Evolutionary conservation across 2,113 vertebrate species (phyloP).

Genomic region (Sylvilagus bachmani): DNA sequence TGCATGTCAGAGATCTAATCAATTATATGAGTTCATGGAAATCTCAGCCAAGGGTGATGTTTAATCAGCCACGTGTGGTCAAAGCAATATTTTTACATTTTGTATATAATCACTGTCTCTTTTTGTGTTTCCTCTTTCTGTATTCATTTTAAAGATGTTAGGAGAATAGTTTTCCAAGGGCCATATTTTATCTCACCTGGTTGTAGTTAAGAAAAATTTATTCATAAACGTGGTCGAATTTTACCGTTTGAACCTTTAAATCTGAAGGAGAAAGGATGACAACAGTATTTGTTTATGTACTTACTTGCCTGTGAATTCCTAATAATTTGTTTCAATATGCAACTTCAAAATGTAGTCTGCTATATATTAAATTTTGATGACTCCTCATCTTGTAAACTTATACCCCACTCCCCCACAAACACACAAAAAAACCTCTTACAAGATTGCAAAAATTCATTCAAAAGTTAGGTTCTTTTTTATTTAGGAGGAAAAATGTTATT

Average conservation of each 20-base stretch:
- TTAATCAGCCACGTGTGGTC: neutral
- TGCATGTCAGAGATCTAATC: neutral
- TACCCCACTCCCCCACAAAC: neutral
- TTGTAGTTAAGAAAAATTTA: neutral
- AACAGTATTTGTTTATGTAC: neutral
- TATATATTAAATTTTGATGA: neutral
- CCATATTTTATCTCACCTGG: neutral
- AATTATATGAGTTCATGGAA: slow-evolving; percentile 21
- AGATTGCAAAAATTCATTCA: neutral
- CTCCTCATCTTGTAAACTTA: neutral
- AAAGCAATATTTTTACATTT: slow-evolving; percentile 35
- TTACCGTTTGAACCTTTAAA: neutral
- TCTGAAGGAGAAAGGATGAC: neutral
- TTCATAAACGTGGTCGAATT: neutral
- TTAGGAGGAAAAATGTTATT: neutral
- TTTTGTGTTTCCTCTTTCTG: neutral
- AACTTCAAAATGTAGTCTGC: neutral
- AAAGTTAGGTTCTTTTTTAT: neutral
- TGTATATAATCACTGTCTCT: slow-evolving; percentile 15
- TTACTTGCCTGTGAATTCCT: slow-evolving; percentile 7
- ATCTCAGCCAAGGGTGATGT: neutral
- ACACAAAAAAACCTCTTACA: neutral
- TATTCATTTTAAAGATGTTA: slow-evolving; percentile 18
- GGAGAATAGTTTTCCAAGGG: neutral
- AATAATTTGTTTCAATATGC: neutral